phyloP scores from a whole-genome alignment of 2,113 vertebrate species.

The Xiphias gladius region DNA sequence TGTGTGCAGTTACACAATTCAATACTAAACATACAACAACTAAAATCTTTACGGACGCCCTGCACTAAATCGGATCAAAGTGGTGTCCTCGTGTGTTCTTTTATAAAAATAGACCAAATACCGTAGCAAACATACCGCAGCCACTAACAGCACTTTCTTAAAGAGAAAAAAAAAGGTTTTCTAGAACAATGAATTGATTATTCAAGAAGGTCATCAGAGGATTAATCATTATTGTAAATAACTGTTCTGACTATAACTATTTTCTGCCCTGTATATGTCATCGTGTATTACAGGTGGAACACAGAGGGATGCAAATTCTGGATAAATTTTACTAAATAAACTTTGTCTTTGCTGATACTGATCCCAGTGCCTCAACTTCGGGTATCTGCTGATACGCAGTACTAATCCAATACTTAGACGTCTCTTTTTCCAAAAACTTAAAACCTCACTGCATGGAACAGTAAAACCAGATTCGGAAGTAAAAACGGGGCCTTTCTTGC shows the following conservation, averaged over 20 bases:
- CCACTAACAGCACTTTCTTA: too few relatives aligned
- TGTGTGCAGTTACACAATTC: neutral
- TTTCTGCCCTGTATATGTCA: neutral
- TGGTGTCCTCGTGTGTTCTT: neutral
- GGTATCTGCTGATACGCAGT: neutral
- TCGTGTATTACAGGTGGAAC: neutral
- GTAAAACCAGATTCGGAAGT: too few relatives aligned
- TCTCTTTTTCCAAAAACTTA: too few relatives aligned
- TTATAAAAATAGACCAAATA: too few relatives aligned
- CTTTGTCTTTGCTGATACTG: neutral
- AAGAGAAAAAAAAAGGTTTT: too few relatives aligned
- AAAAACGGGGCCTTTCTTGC: too few relatives aligned
- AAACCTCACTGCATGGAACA: too few relatives aligned
- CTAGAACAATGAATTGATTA: neutral
- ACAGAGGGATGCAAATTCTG: neutral
- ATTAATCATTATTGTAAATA: neutral
- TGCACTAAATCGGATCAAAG: neutral
- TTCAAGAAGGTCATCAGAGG: neutral
- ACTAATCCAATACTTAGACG: neutral
- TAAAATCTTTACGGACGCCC: neutral
- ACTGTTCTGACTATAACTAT: too few relatives aligned
- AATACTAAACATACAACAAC: neutral
- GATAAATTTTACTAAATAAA: neutral
- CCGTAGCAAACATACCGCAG: too few relatives aligned
- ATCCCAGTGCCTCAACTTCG: too few relatives aligned